These are phyloP conservation scores for Limnephilus rhombicus DNA, from an alignment of 2,888 invertebrate species.

Conservation along the genomic window DNA sequence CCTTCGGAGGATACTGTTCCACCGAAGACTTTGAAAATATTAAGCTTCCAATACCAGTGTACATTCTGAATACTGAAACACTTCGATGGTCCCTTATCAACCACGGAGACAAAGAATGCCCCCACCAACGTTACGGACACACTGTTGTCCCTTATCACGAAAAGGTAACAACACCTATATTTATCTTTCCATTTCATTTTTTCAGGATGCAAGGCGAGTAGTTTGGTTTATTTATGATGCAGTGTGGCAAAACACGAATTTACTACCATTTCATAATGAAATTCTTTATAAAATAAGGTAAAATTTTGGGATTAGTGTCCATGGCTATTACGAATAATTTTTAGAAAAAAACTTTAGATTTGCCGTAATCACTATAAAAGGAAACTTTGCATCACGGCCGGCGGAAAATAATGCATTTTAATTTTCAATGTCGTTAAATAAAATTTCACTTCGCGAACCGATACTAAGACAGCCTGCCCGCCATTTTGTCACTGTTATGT, in stretches of 20 bases:
- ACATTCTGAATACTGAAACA: conserved; percentile 87
- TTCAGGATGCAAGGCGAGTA: background rate
- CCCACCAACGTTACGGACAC: conserved; percentile 94
- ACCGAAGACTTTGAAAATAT: conserved; percentile 85
- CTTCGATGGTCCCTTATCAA: conserved; percentile 79
- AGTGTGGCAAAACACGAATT: background rate
- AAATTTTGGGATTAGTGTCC: too few relatives aligned
- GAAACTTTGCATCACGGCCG: too few relatives aligned
- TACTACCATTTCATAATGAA: background rate
- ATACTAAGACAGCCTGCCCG: too few relatives aligned
- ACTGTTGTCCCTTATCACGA: conserved; percentile 90
- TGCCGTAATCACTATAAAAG: too few relatives aligned
- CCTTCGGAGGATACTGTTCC: conserved; percentile 95
- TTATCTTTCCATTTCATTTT: background rate
- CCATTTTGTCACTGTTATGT: too few relatives aligned
- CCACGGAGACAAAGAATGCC: conserved; percentile 77
- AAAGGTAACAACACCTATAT: conserved; percentile 72
- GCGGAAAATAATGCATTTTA: too few relatives aligned
- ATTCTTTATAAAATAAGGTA: too few relatives aligned
- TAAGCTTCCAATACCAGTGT: conserved; percentile 90
- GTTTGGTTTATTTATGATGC: too few relatives aligned
- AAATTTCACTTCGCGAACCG: too few relatives aligned
- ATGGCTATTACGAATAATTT: too few relatives aligned
- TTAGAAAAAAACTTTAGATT: too few relatives aligned
- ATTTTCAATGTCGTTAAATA: too few relatives aligned